A percentile compares a stretch with the other conserved stretches of the same genome.
phyloP scores from a whole-genome alignment of 1,140 invertebrate genomes.

The Atta cephalotes region DNA sequence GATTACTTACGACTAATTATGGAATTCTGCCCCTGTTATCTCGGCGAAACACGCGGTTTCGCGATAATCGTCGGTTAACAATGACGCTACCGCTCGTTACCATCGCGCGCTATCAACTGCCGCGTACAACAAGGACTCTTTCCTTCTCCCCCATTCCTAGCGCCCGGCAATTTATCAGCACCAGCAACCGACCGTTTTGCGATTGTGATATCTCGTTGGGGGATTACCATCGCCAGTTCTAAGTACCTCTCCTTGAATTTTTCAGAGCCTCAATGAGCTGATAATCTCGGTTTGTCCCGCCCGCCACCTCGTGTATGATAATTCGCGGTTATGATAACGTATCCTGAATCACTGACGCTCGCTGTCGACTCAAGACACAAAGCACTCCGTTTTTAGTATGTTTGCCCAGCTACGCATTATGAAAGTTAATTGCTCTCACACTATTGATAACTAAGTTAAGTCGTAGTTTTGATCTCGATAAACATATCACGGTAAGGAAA shows the following conservation, averaged over 20 bases:
- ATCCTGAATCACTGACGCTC: slow-evolving; percentile 38
- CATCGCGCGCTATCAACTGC: slow-evolving; percentile 60
- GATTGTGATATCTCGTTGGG: slow-evolving; percentile 36
- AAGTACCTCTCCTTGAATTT: slow-evolving; percentile 29
- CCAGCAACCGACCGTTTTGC: slow-evolving; percentile 14
- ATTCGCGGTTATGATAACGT: slow-evolving; percentile 54
- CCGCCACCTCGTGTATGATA: slow-evolving; percentile 34
- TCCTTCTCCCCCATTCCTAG: background rate
- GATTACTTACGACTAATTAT: slow-evolving; percentile 66
- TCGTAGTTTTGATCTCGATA: too few species aligned
- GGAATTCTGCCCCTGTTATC: slow-evolving; percentile 78
- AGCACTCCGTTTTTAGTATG: slow-evolving; percentile 22
- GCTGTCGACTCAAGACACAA: slow-evolving; percentile 33
- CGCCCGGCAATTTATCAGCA: slow-evolving; percentile 23
- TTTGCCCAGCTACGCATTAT: slow-evolving; percentile 9
- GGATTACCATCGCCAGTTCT: slow-evolving; percentile 50
- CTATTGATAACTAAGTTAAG: background rate
- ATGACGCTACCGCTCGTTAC: slow-evolving; percentile 75
- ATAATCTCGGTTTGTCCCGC: slow-evolving; percentile 53
- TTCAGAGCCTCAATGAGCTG: slow-evolving; percentile 41
- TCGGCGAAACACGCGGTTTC: slow-evolving; percentile 82
- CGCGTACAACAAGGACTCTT: slow-evolving; percentile 23
- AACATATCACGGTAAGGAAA: background rate
- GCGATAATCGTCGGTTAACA: slow-evolving; percentile 81
- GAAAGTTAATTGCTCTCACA: slow-evolving; percentile 17